Conservation (phyloP, 2,113 vertebrate genomes). For the Petroica traversi region DNA sequence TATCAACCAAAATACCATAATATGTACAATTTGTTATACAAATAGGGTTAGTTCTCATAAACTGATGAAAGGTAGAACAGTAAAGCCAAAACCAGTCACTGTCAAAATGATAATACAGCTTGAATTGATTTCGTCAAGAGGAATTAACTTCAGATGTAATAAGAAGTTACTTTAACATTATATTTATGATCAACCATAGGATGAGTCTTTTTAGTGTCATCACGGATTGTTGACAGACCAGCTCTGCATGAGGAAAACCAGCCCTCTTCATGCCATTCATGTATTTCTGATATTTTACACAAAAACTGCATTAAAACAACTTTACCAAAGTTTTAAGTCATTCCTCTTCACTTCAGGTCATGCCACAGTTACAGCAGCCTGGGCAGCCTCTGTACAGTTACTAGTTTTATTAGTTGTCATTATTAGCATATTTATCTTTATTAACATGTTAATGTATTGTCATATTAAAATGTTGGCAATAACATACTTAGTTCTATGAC, state of each 20-base stretch:
- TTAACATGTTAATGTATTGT: background rate
- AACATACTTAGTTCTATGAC: accelerated
- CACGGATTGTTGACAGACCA: background rate
- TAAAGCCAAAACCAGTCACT: background rate
- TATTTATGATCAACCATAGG: background rate
- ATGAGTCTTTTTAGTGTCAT: background rate
- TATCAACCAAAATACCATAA: background rate
- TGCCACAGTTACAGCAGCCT: background rate
- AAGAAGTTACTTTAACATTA: background rate
- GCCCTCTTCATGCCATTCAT: background rate
- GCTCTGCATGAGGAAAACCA: background rate
- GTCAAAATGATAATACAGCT: background rate
- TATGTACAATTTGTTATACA: background rate
- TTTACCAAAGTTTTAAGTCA: background rate
- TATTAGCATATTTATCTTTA: background rate
- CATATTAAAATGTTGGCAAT: background rate
- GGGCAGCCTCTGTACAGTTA: background rate
- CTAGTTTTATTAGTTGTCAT: background rate
- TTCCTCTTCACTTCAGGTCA: background rate
- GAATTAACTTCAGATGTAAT: background rate
- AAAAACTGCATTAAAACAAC: background rate
- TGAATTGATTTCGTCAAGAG: background rate
- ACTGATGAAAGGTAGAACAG: background rate
- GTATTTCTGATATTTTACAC: background rate
- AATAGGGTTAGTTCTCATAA: background rate